phyloP scores from a whole-genome alignment of 2,797 vertebrate genomes.

The Macrochelys suwanniensis region DNA sequence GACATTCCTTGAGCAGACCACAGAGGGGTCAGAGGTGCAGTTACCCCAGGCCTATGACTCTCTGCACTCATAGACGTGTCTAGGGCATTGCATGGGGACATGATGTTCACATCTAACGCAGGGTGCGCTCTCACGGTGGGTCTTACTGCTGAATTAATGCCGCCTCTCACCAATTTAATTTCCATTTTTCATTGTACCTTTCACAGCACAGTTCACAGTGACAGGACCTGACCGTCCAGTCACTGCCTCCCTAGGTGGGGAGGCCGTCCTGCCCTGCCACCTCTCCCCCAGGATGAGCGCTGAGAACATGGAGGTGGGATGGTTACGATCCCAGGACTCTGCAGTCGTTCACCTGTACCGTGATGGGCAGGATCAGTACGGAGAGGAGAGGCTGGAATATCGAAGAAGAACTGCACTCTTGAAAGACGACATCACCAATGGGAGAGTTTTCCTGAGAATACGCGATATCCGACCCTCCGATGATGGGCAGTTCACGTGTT shows the following conservation, averaged over 20 bases:
- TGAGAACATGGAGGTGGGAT: background rate
- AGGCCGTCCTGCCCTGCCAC: background rate
- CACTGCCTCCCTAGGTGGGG: accelerated
- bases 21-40: no score
- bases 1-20: no score
- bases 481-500: conserved; percentile 68
- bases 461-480: conserved; percentile 46
- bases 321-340: background rate
- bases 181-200: background rate
- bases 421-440: conserved; percentile 46
- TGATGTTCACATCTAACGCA: no score
- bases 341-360: accelerated
- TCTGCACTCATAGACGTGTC: no score
- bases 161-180: background rate
- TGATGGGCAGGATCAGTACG: conserved; percentile 18
- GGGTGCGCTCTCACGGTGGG: no score
- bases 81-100: no score
- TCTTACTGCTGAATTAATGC: background rate
- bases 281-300: background rate
- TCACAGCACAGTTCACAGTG: conserved; percentile 61
- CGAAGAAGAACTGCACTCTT: conserved; percentile 65
- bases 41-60: no score
- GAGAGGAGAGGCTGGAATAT: conserved; percentile 61
- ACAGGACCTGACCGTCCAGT: background rate
- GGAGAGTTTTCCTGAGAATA: conserved; percentile 63